phyloP scores from a whole-genome alignment of 2,888 invertebrate species.

The Phengaris arion region DNA sequence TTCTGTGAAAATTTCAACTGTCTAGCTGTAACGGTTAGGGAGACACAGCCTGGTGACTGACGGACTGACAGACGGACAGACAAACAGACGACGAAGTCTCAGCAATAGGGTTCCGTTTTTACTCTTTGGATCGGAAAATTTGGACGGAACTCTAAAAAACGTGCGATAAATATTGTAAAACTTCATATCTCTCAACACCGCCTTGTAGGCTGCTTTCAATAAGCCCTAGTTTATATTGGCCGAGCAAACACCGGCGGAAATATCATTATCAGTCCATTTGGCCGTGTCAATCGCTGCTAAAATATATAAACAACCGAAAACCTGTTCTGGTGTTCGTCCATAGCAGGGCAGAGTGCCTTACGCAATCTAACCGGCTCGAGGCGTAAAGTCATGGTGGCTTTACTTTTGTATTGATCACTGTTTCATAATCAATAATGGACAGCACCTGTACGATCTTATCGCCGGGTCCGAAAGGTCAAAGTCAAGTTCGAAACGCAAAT shows the following conservation, averaged over 20 bases:
- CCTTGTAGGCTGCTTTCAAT: neutral
- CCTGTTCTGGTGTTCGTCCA: neutral
- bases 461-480: constrained; percentile 20
- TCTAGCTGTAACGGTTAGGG: too few relatives aligned
- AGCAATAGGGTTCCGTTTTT: too few relatives aligned
- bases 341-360: constrained; percentile 10
- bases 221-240: neutral
- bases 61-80: too few relatives aligned
- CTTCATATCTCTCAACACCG: neutral
- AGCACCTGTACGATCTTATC: constrained; percentile 27
- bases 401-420: constrained; percentile 22
- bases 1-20: too few relatives aligned
- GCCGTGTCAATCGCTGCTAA: constrained; percentile 17
- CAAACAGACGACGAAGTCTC: too few relatives aligned
- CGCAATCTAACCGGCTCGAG: constrained; percentile 14
- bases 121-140: too few relatives aligned
- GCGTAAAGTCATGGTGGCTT: constrained; percentile 17
- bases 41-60: too few relatives aligned
- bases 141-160: too few relatives aligned
- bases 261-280: constrained; percentile 6
- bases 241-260: constrained; percentile 11
- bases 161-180: too few relatives aligned
- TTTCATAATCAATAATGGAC: constrained; percentile 21
- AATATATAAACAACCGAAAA: neutral
- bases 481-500: constrained; percentile 21